Base-by-base conservation (phyloP, 92 coral and sea anemone genomes). In the Desmophyllum pertusum region DNA sequence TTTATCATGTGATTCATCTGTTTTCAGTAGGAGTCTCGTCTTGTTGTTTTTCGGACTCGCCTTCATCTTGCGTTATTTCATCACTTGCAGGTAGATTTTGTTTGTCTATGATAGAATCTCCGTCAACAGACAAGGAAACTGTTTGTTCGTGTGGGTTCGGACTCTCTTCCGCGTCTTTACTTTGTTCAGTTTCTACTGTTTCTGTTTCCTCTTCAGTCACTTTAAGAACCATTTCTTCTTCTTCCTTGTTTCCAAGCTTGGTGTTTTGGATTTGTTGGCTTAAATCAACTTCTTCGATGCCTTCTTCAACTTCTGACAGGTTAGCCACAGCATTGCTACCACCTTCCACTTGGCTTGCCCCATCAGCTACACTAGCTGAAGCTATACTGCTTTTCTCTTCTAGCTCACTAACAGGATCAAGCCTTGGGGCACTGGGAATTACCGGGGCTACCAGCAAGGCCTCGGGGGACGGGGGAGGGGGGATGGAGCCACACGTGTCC, bases 381-480 rank as follows among this genome's bases (percentile, higher is more conserved):
- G 80, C 83, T 36, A 88, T 40, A 36, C 98, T 91, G 71, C 98
- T 94, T 18, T 86, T 85, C 85, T 94, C 98, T 57, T 94, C 98
- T 43, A 86, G 95, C 70, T 94, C 98, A 62, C 88, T 66, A 30
- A 94, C 77, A 37, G 98, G 84, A 83, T 94, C 98, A 57, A 94
- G 95, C 10, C 79, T 66, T 13, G 86, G 75, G 29, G 81, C 67
- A 14, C 80, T 29, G 36, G 70, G 67, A 39, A 35, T 75, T 5
- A 79, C 45, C n/a, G 50, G 39, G 17, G 71, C 37, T 43, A 77
- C 65, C 13, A 55, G 27, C 10, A 79, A 76, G 46, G 75, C 84
- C 80, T 94, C 98, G 10, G 98, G 98, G 37, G 98, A 94, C 14
- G 98, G 98, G 36, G 98, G 98, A 1, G 98, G 98, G 23, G 98